Evolutionary conservation across 2,888 invertebrate genomes (phyloP).

Genomic region (Epistrophe grossulariae): DNA sequence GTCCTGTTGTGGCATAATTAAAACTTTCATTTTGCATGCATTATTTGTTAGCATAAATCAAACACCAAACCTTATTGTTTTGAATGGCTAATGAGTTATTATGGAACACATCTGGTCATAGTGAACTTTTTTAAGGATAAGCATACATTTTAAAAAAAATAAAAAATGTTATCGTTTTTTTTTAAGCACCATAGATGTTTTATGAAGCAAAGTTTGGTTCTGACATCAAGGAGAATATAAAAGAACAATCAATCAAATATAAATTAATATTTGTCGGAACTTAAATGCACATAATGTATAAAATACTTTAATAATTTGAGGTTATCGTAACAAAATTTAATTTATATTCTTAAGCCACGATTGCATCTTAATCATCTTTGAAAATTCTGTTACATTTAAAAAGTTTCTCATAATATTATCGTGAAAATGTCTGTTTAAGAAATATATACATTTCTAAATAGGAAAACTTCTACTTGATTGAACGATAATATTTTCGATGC

Average conservation of each 20-base stretch:
- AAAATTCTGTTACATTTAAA: not conserved
- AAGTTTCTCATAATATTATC: conserved; percentile 5
- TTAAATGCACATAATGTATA: not conserved
- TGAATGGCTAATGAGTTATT: conserved; percentile 72
- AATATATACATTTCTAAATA: conserved; percentile 30
- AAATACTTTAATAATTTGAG: not conserved
- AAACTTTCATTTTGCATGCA: conserved; percentile 64
- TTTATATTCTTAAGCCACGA: conserved; percentile 9
- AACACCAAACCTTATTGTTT: conserved; percentile 52
- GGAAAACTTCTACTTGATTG: conserved; percentile 63
- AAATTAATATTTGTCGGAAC: not conserved
- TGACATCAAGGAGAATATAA: not conserved
- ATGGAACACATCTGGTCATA: conserved; percentile 49
- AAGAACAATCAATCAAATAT: conserved; percentile 31
- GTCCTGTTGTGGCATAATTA: conserved; percentile 56
- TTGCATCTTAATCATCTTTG: not conserved
- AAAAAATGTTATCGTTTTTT: not conserved
- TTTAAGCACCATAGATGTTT: not conserved
- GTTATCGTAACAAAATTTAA: conserved; percentile 9
- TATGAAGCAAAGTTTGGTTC: not conserved
- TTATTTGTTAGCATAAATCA: conserved; percentile 68
- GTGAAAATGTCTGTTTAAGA: conserved; percentile 11
- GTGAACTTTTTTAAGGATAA: conserved; percentile 34
- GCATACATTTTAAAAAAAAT: conserved; percentile 11
- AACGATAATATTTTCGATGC: conserved; percentile 57